These are phyloP conservation scores for Prochilodus magdalenae DNA, from an alignment of 2,113 vertebrate species.

Conservation along the genomic window DNA sequence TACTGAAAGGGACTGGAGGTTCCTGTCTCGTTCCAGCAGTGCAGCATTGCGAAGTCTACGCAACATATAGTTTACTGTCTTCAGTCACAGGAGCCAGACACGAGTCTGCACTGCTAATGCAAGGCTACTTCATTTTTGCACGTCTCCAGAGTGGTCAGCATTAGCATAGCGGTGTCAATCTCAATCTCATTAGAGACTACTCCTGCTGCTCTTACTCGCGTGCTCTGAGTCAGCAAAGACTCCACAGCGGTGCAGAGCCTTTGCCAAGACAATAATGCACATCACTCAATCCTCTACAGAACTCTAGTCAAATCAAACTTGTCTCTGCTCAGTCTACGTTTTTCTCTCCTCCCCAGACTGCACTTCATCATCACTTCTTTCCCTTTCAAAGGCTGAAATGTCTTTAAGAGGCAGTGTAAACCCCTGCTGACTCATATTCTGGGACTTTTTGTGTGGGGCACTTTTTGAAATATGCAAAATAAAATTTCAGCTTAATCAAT, in stretches of 20 bases:
- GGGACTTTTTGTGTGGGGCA: too few relatives aligned
- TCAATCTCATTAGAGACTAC: slow-evolving; percentile 38
- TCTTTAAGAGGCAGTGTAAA: too few relatives aligned
- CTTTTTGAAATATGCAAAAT: too few relatives aligned
- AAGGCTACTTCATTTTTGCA: background rate
- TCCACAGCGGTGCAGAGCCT: background rate
- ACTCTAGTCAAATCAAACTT: background rate
- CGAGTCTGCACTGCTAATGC: slow-evolving; percentile 16
- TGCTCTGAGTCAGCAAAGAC: slow-evolving; percentile 34
- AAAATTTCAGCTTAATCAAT: too few relatives aligned
- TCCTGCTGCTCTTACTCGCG: background rate
- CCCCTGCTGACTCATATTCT: too few relatives aligned
- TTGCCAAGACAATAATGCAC: slow-evolving; percentile 33
- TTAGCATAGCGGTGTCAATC: slow-evolving; percentile 29
- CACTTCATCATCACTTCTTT: background rate
- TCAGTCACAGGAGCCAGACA: slow-evolving; percentile 4
- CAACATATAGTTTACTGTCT: background rate
- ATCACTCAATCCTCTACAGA: background rate
- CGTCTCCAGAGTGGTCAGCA: slow-evolving; percentile 31
- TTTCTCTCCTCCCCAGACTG: too few relatives aligned
- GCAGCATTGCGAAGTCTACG: background rate
- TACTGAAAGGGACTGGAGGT: too few relatives aligned
- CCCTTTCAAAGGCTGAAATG: background rate
- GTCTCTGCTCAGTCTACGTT: background rate
- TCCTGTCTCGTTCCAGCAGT: background rate